Percentiles rank a stretch among this genome's conserved stretches.
These are phyloP conservation scores for Erythrocercus mccallii DNA, from an alignment of 2,113 vertebrate genomes.

Conservation along the genomic window DNA sequence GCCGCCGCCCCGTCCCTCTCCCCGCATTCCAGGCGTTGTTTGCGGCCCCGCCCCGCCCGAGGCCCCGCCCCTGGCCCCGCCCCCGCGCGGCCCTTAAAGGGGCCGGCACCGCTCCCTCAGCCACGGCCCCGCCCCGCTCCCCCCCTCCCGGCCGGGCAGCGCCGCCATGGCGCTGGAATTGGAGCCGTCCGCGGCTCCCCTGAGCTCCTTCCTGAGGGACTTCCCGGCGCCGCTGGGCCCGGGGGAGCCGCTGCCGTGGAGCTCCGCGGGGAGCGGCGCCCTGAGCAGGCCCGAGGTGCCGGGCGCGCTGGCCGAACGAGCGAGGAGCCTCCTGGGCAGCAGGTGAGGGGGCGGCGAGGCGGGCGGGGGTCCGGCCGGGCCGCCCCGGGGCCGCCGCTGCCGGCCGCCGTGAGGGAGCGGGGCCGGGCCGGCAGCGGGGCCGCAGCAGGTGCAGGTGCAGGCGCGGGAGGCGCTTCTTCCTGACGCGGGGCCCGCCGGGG, in stretches of 20 bases:
- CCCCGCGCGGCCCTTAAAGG: not conserved
- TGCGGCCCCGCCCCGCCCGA: not conserved
- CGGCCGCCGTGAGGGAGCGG: not conserved
- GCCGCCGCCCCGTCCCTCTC: too few relatives aligned
- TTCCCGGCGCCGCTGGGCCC: slow-evolving; percentile 74
- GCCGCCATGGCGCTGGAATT: slow-evolving; percentile 30
- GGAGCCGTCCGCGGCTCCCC: slow-evolving; percentile 58
- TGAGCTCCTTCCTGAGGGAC: slow-evolving; percentile 74
- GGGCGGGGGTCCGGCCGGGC: not conserved
- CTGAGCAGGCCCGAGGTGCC: slow-evolving; percentile 77
- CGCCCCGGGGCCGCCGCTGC: too few relatives aligned
- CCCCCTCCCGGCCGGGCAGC: not conserved
- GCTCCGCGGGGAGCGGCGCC: slow-evolving; percentile 44
- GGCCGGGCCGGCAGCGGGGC: not conserved
- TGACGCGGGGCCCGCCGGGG: not conserved
- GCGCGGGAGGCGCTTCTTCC: not conserved
- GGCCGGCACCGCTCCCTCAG: not conserved
- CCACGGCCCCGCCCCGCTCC: not conserved
- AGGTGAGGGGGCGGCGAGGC: slow-evolving; percentile 67
- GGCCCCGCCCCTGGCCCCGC: not conserved
- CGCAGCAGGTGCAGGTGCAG: not conserved
- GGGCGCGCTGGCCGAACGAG: slow-evolving; percentile 81
- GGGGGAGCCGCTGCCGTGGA: slow-evolving; percentile 69
- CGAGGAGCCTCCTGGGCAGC: slow-evolving; percentile 71
- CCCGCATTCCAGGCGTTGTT: not conserved